These are phyloP conservation scores for Donacobius atricapilla DNA, from an alignment of 2,113 vertebrate species.

Conservation along the genomic window DNA sequence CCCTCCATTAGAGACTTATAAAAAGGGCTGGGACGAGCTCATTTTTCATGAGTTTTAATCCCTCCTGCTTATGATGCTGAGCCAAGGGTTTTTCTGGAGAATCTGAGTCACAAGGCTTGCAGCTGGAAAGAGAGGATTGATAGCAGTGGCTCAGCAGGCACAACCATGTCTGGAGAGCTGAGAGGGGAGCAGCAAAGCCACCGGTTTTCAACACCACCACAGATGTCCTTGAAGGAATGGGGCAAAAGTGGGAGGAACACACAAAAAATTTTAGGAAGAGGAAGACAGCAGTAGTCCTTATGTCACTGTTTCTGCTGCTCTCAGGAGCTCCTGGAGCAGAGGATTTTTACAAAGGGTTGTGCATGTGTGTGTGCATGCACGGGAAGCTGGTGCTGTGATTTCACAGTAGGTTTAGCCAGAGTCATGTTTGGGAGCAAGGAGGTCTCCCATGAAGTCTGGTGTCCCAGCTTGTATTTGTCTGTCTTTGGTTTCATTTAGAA, in stretches of 20 bases:
- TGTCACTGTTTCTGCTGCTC: not conserved
- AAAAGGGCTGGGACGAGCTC: slow-evolving; percentile 31
- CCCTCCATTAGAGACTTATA: slow-evolving; percentile 10
- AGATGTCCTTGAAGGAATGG: not conserved
- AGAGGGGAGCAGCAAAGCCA: slow-evolving; percentile 2
- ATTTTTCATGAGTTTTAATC: slow-evolving; percentile 51
- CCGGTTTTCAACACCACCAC: not conserved
- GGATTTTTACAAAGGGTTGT: not conserved
- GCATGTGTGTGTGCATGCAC: not conserved
- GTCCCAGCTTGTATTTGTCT: not conserved
- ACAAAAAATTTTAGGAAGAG: not conserved
- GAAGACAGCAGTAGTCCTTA: not conserved
- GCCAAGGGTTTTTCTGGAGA: slow-evolving; percentile 59
- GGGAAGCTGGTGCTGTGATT: not conserved
- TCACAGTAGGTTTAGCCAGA: not conserved
- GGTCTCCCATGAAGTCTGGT: not conserved
- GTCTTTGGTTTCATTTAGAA: not conserved
- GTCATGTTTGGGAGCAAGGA: not conserved
- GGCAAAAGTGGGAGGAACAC: not conserved
- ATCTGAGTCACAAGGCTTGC: slow-evolving; percentile 59
- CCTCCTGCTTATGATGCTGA: slow-evolving; percentile 40
- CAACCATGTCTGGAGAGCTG: not conserved
- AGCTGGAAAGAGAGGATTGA: slow-evolving; percentile 33
- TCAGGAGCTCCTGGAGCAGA: not conserved
- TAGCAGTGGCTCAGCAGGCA: not conserved